Evolutionary conservation across 1,140 invertebrate species (phyloP).

Genomic region (Hyphantria cunea): DNA sequence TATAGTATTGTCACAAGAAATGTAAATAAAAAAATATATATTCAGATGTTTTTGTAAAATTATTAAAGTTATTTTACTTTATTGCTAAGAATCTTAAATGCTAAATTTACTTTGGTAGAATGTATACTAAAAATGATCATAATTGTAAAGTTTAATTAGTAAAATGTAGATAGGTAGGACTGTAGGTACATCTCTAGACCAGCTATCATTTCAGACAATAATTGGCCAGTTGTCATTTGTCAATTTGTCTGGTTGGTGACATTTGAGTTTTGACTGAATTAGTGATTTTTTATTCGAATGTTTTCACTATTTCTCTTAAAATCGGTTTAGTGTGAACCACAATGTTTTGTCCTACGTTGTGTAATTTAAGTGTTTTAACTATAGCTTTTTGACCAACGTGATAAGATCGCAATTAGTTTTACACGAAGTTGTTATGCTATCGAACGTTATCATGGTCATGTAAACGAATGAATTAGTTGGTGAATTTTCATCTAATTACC

Average conservation of each 20-base stretch:
- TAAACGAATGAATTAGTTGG: conserved; percentile 32
- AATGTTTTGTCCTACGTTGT: background rate
- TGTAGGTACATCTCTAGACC: background rate
- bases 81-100: too few relatives aligned
- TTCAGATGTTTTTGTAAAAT: too few relatives aligned
- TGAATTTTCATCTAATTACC: conserved; percentile 22
- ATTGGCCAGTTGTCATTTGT: background rate
- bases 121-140: too few relatives aligned
- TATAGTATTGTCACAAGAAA: too few relatives aligned
- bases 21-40: too few relatives aligned
- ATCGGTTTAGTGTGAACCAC: conserved; percentile 1
- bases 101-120: too few relatives aligned
- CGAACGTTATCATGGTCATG: conserved; percentile 49
- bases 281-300: conserved; percentile 19
- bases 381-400: conserved; percentile 5
- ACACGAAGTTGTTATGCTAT: conserved; percentile 42
- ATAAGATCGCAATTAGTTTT: conserved; percentile 5
- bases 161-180: too few relatives aligned
- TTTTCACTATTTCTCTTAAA: conserved; percentile 7
- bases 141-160: too few relatives aligned
- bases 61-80: too few relatives aligned
- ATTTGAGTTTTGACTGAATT: background rate
- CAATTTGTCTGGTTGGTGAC: conserved; percentile 9
- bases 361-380: background rate
- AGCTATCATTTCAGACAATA: too few relatives aligned